Conservation (phyloP, 2,888 invertebrate species). For the Plemyria rubiginata region DNA sequence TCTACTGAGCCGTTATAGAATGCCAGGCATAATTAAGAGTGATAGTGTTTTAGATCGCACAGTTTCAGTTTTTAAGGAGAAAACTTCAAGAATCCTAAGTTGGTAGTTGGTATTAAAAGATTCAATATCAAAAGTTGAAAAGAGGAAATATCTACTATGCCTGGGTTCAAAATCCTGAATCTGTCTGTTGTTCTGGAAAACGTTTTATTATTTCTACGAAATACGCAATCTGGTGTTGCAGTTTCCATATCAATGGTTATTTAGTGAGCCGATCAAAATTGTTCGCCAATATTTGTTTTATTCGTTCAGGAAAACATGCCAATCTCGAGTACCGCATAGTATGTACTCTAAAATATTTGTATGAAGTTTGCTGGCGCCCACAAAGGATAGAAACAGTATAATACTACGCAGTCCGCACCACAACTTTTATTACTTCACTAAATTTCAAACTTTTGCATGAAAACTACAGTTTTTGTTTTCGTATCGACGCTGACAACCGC, state of each 20-base stretch:
- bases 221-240: background rate
- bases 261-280: background rate
- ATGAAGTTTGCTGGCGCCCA: constrained; percentile 64
- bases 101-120: no score
- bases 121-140: no score
- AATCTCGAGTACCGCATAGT: constrained; percentile 1
- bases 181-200: no score
- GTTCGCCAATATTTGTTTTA: background rate
- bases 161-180: no score
- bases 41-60: no score
- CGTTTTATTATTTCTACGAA: no score
- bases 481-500: constrained; percentile 10
- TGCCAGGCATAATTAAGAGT: no score
- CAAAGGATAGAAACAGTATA: constrained; percentile 56
- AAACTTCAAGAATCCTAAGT: no score
- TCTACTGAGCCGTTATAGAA: no score
- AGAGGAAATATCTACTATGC: no score
- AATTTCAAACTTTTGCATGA: constrained; percentile 52
- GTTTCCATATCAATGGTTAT: constrained; percentile 1
- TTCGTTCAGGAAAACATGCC: background rate
- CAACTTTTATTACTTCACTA: constrained; percentile 57
- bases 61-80: no score
- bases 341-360: constrained; percentile 36
- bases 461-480: constrained; percentile 48
- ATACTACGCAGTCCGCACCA: constrained; percentile 48